Evolutionary conservation across 30 jellyfish, hydroid and myxozoan genomes (phyloP).

Genomic region (Chrysaora quinquecirrha): DNA sequence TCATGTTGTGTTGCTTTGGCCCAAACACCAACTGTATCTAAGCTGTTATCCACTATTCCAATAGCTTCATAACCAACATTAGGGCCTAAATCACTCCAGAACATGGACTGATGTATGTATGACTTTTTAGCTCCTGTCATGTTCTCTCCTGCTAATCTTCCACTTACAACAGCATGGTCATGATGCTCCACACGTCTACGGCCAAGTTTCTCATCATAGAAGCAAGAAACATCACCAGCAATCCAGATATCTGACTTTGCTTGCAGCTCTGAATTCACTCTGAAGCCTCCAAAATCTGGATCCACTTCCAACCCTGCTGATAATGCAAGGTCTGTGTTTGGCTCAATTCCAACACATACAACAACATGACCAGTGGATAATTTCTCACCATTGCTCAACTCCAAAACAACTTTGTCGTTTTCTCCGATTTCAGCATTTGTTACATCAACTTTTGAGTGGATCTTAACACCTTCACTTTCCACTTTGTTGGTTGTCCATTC

Average conservation of each 20-base stretch:
- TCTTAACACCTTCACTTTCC: slow-evolving; percentile 75
- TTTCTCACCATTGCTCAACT: slow-evolving; percentile 66
- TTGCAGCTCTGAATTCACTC: slow-evolving; percentile 91
- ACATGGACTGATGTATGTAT: slow-evolving; percentile 90
- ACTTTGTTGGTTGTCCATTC: slow-evolving; percentile 91
- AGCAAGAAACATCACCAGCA: slow-evolving; percentile 97
- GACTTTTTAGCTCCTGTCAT: slow-evolving; percentile 94
- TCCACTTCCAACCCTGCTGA: slow-evolving; percentile 87
- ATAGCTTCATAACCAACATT: slow-evolving; percentile 93
- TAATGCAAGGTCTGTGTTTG: slow-evolving; percentile 78
- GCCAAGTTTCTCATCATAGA: slow-evolving; percentile 83
- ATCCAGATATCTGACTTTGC: slow-evolving; percentile 97
- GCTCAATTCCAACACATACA: slow-evolving; percentile 91
- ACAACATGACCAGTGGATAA: slow-evolving; percentile 78
- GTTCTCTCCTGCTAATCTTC: slow-evolving; percentile 93
- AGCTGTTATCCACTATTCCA: slow-evolving; percentile 83
- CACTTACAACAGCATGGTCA: slow-evolving; percentile 96
- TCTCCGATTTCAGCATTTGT: slow-evolving; percentile 28
- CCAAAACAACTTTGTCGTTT: slow-evolving; percentile 58
- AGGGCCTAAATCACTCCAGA: slow-evolving; percentile 98
- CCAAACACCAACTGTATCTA: slow-evolving; percentile 95
- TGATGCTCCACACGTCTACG: slow-evolving; percentile 95
- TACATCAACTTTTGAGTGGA: slow-evolving; percentile 44
- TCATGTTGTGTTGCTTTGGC: slow-evolving; percentile 87
- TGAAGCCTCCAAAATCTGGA: slow-evolving; percentile 87